Evolutionary conservation across 2,113 vertebrate genomes (phyloP).

Genomic region (Glaucidium brasilianum): DNA sequence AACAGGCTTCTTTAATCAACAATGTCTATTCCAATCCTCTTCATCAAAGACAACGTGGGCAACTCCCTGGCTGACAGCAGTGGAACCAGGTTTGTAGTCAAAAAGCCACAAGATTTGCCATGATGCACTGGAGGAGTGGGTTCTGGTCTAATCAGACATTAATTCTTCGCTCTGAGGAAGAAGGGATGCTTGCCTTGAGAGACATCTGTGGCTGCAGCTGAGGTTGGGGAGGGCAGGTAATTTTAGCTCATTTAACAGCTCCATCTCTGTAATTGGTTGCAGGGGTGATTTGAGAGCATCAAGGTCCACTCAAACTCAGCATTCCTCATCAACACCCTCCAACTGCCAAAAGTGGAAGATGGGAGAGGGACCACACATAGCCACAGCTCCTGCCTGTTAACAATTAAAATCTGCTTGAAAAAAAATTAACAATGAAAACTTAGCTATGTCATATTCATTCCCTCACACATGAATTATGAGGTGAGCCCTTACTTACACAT

Average conservation of each 20-base stretch:
- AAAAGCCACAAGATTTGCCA: not conserved
- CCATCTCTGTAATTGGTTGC: not conserved
- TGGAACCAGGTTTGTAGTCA: not conserved
- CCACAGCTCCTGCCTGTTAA: constrained; percentile 20
- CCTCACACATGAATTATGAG: constrained; percentile 35
- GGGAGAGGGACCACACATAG: constrained; percentile 59
- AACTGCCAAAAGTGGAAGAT: not conserved
- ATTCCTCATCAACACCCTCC: not conserved
- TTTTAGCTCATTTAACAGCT: not conserved
- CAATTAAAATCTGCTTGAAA: constrained; percentile 50
- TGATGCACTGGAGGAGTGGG: not conserved
- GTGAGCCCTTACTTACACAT: not conserved
- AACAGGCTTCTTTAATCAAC: not conserved
- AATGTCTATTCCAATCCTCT: not conserved
- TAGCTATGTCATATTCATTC: constrained; percentile 6
- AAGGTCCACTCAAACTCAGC: not conserved
- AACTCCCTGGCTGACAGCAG: not conserved
- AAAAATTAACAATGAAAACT: constrained; percentile 37
- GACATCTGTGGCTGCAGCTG: not conserved
- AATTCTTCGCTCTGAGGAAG: not conserved
- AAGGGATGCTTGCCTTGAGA: not conserved
- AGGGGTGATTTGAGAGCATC: not conserved
- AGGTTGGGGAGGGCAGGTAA: not conserved
- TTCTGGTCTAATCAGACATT: not conserved
- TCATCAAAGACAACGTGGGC: not conserved